These are phyloP conservation scores for Lophochroa leadbeateri DNA, from an alignment of 2,113 vertebrate species.

Conservation along the genomic window DNA sequence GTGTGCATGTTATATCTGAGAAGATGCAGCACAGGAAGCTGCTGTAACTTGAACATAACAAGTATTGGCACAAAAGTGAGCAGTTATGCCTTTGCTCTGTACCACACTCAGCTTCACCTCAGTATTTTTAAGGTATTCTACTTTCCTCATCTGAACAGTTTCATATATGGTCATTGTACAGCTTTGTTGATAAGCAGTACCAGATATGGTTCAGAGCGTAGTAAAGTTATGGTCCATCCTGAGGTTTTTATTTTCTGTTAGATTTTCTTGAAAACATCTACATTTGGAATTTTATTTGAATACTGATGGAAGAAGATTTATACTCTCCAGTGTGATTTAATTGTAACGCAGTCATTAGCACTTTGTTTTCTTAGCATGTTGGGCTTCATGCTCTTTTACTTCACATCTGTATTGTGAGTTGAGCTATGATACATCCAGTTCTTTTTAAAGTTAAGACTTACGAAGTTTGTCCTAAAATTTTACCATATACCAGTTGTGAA, in stretches of 20 bases:
- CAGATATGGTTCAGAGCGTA: background rate
- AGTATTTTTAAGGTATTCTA: background rate
- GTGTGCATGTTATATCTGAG: background rate
- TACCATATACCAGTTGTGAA: background rate
- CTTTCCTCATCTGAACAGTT: background rate
- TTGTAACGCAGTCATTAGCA: background rate
- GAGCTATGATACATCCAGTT: background rate
- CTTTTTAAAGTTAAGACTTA: background rate
- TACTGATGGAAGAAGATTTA: background rate
- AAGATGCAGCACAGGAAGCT: background rate
- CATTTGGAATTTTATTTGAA: background rate
- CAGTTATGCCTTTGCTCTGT: background rate
- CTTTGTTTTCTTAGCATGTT: background rate
- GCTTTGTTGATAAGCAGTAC: background rate
- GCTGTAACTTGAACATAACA: background rate
- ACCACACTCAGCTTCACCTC: background rate
- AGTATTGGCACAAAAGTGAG: background rate
- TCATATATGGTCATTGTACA: background rate
- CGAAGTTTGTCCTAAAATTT: background rate
- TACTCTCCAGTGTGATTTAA: background rate
- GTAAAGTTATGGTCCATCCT: background rate
- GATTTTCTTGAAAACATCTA: background rate
- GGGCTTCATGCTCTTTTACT: background rate
- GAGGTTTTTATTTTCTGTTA: background rate
- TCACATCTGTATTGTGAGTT: background rate